These are phyloP conservation scores for Silurus glanis DNA, from an alignment of 2,113 vertebrate genomes.

Conservation along the genomic window DNA sequence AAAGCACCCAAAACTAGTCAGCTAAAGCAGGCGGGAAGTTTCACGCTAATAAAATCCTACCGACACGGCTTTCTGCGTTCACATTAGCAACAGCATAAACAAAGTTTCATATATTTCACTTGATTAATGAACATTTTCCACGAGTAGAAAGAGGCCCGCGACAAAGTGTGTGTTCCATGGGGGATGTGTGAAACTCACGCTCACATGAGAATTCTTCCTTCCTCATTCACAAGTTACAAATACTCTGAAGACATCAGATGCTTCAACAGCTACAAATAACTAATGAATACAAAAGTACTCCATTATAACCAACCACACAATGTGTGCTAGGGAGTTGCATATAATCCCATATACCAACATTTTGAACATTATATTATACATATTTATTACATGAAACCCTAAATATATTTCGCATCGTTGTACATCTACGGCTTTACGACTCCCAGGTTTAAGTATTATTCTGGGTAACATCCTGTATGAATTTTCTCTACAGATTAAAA, in stretches of 20 bases:
- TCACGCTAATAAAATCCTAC: neutral
- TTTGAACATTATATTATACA: no score
- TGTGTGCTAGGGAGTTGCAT: neutral
- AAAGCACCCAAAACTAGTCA: neutral
- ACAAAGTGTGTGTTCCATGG: neutral
- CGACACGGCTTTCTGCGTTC: neutral
- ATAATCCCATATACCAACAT: no score
- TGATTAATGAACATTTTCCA: neutral
- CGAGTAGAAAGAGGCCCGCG: neutral
- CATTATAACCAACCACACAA: neutral
- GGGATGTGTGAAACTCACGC: slow-evolving; percentile 53
- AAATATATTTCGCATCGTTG: no score
- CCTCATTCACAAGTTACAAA: slow-evolving; percentile 30
- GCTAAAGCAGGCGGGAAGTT: neutral
- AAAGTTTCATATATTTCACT: neutral
- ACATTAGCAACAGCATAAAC: neutral
- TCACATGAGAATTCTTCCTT: slow-evolving; percentile 63
- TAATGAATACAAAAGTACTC: neutral
- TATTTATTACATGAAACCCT: no score
- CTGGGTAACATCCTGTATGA: neutral
- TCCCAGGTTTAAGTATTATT: no score
- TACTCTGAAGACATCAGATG: no score
- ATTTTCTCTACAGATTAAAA: neutral
- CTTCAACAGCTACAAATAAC: neutral
- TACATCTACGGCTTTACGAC: no score